These are phyloP conservation scores for Acronicta leporina DNA, from an alignment of 2,888 invertebrate genomes.

Conservation along the genomic window DNA sequence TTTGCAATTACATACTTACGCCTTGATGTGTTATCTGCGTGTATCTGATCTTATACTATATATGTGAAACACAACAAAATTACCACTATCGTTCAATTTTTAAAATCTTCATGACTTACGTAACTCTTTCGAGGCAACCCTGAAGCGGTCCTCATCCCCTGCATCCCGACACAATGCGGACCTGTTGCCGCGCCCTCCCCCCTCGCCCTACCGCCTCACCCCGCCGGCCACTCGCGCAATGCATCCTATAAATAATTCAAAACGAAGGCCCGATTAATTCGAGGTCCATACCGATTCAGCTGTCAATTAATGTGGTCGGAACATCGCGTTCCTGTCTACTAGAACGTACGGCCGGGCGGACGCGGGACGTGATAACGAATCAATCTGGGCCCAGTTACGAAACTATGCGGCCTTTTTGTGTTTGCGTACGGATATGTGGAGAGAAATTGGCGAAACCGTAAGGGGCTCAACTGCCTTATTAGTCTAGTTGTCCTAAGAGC, in stretches of 20 bases:
- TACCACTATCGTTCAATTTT: not conserved
- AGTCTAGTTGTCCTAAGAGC: too few relatives aligned
- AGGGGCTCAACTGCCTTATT: too few relatives aligned
- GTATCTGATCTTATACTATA: too few relatives aligned
- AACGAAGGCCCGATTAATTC: constrained; percentile 81
- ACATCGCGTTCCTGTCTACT: constrained; percentile 54
- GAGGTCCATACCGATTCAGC: constrained; percentile 83
- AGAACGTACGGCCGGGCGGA: constrained; percentile 23
- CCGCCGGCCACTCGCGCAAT: constrained; percentile 68
- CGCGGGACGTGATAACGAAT: constrained; percentile 56
- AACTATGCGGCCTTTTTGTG: constrained; percentile 32
- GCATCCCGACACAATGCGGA: constrained; percentile 84
- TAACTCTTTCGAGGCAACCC: constrained; percentile 64
- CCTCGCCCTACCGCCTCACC: constrained; percentile 31
- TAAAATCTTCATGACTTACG: not conserved
- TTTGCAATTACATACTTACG: too few relatives aligned
- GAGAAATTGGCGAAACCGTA: not conserved
- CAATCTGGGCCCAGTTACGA: constrained; percentile 37
- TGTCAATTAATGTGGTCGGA: constrained; percentile 82
- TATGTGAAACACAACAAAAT: not conserved
- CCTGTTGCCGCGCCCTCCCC: constrained; percentile 73
- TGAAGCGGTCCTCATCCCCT: constrained; percentile 73
- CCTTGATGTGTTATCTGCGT: too few relatives aligned
- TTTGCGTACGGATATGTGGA: not conserved
- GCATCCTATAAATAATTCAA: constrained; percentile 86